Percentiles rank a stretch among this genome's conserved stretches.
Evolutionary conservation across 2,888 invertebrate species (phyloP).

Genomic region (Anodontia alba): DNA sequence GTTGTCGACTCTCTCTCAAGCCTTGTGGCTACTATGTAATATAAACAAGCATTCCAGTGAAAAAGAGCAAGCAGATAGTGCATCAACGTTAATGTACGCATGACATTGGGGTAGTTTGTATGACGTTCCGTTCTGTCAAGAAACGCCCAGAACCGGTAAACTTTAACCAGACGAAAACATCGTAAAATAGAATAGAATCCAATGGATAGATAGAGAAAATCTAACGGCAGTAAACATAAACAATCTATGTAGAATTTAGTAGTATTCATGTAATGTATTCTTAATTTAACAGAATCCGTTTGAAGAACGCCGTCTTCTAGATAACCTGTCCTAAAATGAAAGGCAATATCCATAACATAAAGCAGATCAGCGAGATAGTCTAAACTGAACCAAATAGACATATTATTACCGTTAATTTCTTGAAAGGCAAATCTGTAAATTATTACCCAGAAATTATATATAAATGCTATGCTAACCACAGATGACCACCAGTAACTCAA

Average conservation of each 20-base stretch:
- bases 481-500: slow-evolving; percentile 87
- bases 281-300: slow-evolving; percentile 96
- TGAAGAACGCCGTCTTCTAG: slow-evolving; percentile 99
- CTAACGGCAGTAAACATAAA: slow-evolving; percentile 97
- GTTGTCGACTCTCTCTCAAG: slow-evolving; percentile 87
- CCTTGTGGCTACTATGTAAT: slow-evolving; percentile 89
- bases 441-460: slow-evolving; percentile 87
- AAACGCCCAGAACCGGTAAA: slow-evolving; percentile 99
- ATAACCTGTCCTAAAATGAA: slow-evolving; percentile 99
- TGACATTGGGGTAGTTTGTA: slow-evolving; percentile 99
- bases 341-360: slow-evolving; percentile 97
- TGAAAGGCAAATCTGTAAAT: slow-evolving; percentile 99
- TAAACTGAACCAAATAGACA: slow-evolving; percentile 97
- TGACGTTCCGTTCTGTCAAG: slow-evolving; percentile 99
- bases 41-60: slow-evolving; percentile 99
- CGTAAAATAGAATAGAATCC: slow-evolving; percentile 97
- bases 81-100: slow-evolving; percentile 83
- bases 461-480: slow-evolving; percentile 84
- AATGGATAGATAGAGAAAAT: slow-evolving; percentile 98
- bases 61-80: slow-evolving; percentile 99
- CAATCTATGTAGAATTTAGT: slow-evolving; percentile 99
- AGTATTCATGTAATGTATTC: slow-evolving; percentile 99
- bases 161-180: slow-evolving; percentile 97
- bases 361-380: slow-evolving; percentile 98
- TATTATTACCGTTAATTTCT: slow-evolving; percentile 94